phyloP scores from a whole-genome alignment of 2,888 invertebrate genomes.

The Unio delphinus region DNA sequence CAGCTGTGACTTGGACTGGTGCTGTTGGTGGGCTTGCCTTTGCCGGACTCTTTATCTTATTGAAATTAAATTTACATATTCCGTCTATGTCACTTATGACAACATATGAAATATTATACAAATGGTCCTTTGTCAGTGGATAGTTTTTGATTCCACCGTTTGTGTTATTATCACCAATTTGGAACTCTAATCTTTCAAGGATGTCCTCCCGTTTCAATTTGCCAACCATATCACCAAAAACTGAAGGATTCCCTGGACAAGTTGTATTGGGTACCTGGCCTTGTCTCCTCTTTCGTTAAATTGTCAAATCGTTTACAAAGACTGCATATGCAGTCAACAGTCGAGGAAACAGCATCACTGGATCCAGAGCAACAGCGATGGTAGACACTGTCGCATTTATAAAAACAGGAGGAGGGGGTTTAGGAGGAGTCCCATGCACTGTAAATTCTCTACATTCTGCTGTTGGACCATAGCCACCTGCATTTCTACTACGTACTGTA shows the following conservation, averaged over 20 bases:
- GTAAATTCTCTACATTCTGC: conserved; percentile 79
- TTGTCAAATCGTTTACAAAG: conserved; percentile 77
- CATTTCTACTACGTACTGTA: conserved; percentile 77
- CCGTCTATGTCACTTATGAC: conserved; percentile 81
- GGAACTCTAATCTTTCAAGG: conserved; percentile 76
- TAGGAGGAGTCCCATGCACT: conserved; percentile 79
- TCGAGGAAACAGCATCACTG: conserved; percentile 83
- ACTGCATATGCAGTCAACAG: conserved; percentile 83
- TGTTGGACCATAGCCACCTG: conserved; percentile 74
- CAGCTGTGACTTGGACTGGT: not conserved
- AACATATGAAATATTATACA: conserved; percentile 80
- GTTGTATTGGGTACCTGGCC: conserved; percentile 71
- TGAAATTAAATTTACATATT: conserved; percentile 79
- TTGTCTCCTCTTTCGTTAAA: conserved; percentile 69
- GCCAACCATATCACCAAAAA: conserved; percentile 75
- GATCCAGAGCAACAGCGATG: conserved; percentile 80
- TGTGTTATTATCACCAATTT: conserved; percentile 82
- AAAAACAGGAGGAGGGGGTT: conserved; percentile 80
- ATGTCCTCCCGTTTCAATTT: conserved; percentile 80
- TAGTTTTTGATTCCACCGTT: conserved; percentile 86
- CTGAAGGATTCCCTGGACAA: conserved; percentile 19
- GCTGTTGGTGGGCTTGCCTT: conserved; percentile 12
- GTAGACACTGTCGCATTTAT: conserved; percentile 77
- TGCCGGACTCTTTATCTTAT: conserved; percentile 59
- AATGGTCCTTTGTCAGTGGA: conserved; percentile 78